A percentile compares a stretch with the other conserved stretches of the same genome.
phyloP scores from a whole-genome alignment of 1,140 invertebrate genomes.

The Rhyacophila brunnea region DNA sequence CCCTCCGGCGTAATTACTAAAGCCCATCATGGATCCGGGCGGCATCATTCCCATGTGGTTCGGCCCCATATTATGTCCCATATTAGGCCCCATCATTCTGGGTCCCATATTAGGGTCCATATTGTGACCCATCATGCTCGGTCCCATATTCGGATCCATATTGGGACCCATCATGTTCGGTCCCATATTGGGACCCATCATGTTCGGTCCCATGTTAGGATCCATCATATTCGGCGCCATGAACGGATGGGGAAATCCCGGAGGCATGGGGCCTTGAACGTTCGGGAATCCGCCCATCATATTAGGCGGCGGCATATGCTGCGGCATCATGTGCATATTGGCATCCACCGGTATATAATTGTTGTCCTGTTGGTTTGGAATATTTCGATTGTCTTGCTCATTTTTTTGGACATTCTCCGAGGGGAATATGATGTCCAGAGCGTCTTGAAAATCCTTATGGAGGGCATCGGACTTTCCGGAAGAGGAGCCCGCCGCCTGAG shows the following conservation, averaged over 20 bases:
- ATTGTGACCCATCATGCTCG: conserved; percentile 31
- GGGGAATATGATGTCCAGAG: conserved; percentile 71
- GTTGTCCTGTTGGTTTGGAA: conserved; percentile 14
- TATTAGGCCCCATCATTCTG: conserved; percentile 17
- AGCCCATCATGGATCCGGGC: no score
- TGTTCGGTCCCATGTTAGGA: conserved; percentile 2
- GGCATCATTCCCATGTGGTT: conserved; percentile 42
- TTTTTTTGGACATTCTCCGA: conserved; percentile 36
- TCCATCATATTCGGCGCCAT: conserved; percentile 9
- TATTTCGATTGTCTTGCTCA: neutral
- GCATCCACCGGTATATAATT: conserved; percentile 34
- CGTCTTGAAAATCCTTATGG: conserved; percentile 68
- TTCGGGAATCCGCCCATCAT: neutral
- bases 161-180: conserved; percentile 1
- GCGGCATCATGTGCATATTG: conserved; percentile 37
- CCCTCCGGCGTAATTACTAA: conserved; percentile 30
- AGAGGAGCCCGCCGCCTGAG: neutral
- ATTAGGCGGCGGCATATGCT: conserved; percentile 1
- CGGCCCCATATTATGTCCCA: conserved; percentile 8
- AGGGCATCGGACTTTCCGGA: conserved; percentile 38
- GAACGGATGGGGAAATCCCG: no score
- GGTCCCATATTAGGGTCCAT: conserved; percentile 34
- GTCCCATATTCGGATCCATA: conserved; percentile 11
- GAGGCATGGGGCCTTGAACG: no score
- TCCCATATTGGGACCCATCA: conserved; percentile 1